phyloP scores from a whole-genome alignment of 2,888 invertebrate species.

The Ecdyonurus torrentis region DNA sequence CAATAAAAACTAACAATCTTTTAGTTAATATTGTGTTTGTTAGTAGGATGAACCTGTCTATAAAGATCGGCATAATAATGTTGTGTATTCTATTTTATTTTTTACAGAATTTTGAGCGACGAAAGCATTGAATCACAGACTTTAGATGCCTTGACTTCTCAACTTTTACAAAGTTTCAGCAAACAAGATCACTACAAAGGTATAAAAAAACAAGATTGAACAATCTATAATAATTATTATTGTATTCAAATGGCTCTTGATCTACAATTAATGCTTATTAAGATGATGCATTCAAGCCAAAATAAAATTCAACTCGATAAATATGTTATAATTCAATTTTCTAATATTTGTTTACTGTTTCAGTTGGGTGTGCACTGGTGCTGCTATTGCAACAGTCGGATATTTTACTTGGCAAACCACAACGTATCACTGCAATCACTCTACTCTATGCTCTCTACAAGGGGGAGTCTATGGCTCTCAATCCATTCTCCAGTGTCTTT shows the following conservation, averaged over 20 bases:
- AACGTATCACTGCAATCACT: slow-evolving; percentile 48
- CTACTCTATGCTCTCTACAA: slow-evolving; percentile 53
- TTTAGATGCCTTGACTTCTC: slow-evolving; percentile 56
- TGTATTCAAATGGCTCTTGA: slow-evolving; percentile 15
- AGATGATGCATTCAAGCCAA: neutral
- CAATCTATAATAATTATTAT: slow-evolving; percentile 18
- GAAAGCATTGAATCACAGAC: slow-evolving; percentile 55
- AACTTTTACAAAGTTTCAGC: slow-evolving; percentile 61
- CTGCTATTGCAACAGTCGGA: slow-evolving; percentile 51
- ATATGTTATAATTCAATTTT: neutral
- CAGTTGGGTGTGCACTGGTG: slow-evolving; percentile 41
- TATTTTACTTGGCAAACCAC: slow-evolving; percentile 45
- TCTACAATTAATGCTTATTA: neutral
- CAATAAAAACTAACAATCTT: too few species aligned
- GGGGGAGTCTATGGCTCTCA: slow-evolving; percentile 43
- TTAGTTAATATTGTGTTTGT: too few species aligned
- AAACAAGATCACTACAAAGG: slow-evolving; percentile 63
- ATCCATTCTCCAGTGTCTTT: slow-evolving; percentile 56
- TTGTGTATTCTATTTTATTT: slow-evolving; percentile 11
- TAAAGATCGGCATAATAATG: too few species aligned
- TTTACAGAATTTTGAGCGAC: slow-evolving; percentile 49
- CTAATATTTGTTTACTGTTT: slow-evolving; percentile 17
- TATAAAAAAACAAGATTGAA: slow-evolving; percentile 24
- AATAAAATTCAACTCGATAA: neutral
- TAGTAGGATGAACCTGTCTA: too few species aligned